Conservation (phyloP, 2,113 vertebrate species). For the Poecilia latipinna region DNA sequence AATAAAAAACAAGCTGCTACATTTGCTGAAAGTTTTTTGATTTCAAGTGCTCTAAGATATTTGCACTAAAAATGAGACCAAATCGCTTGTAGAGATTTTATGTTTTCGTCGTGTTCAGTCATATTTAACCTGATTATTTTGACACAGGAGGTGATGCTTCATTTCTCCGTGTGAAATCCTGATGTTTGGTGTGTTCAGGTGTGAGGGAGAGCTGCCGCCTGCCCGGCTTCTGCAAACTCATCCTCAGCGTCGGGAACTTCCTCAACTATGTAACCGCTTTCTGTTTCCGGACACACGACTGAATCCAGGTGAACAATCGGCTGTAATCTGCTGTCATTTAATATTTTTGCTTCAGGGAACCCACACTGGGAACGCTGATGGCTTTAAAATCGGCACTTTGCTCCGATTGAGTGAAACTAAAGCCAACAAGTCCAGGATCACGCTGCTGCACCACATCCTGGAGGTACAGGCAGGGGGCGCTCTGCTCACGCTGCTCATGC, state of each 20-base stretch:
- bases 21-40: no score
- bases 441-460: slow-evolving; percentile 90
- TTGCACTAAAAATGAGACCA: no score
- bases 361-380: slow-evolving; percentile 90
- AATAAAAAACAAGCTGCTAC: no score
- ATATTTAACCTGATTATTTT: no score
- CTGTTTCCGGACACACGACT: neutral
- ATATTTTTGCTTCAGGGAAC: slow-evolving; percentile 81
- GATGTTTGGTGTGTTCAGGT: slow-evolving; percentile 72
- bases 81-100: no score
- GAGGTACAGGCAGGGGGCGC: slow-evolving; percentile 77
- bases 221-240: slow-evolving; percentile 89
- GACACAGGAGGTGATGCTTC: neutral
- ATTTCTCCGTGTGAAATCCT: neutral
- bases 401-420: slow-evolving; percentile 94
- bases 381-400: slow-evolving; percentile 92
- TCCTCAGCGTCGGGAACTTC: slow-evolving; percentile 93
- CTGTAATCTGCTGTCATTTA: no score
- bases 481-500: neutral
- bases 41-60: no score
- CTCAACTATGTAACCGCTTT: slow-evolving; percentile 86
- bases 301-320: neutral
- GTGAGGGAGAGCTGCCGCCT: slow-evolving; percentile 83
- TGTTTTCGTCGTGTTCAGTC: no score
- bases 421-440: slow-evolving; percentile 91